Evolutionary conservation across 2,888 invertebrate genomes (phyloP).

Genomic region (Pterostichus madidus): DNA sequence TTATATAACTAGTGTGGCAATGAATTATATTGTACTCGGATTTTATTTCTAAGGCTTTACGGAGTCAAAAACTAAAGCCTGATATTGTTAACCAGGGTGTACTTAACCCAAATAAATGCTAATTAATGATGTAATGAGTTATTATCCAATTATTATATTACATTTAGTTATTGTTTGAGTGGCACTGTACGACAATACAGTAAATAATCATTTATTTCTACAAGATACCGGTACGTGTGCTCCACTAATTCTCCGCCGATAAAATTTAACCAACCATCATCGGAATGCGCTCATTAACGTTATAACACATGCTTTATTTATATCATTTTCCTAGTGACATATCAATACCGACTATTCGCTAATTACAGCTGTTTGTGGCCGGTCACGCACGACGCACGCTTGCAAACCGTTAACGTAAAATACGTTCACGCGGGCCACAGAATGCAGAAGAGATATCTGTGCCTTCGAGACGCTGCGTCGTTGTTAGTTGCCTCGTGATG

Average conservation of each 20-base stretch:
- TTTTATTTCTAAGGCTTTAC: too few relatives aligned
- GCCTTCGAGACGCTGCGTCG: too few relatives aligned
- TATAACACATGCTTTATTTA: constrained; percentile 55
- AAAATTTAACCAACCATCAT: neutral
- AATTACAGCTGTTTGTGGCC: constrained; percentile 52
- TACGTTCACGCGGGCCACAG: neutral
- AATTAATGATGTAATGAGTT: too few relatives aligned
- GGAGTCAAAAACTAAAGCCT: too few relatives aligned
- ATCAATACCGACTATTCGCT: constrained; percentile 55
- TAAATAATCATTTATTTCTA: neutral
- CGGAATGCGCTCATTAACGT: constrained; percentile 50
- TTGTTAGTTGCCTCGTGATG: neutral
- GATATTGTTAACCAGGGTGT: too few relatives aligned
- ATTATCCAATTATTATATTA: neutral
- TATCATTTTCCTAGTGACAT: constrained; percentile 57
- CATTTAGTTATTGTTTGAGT: too few relatives aligned
- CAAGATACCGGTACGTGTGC: constrained; percentile 24
- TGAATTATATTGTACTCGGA: too few relatives aligned
- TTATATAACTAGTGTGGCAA: too few relatives aligned
- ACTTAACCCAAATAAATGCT: too few relatives aligned
- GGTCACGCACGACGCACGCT: constrained; percentile 29
- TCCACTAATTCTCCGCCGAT: constrained; percentile 2
- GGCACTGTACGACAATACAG: too few relatives aligned
- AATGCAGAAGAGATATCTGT: too few relatives aligned
- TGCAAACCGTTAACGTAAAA: constrained; percentile 35